Base-by-base conservation (phyloP, 2,113 vertebrate species). In the Catharus fuscescens region DNA sequence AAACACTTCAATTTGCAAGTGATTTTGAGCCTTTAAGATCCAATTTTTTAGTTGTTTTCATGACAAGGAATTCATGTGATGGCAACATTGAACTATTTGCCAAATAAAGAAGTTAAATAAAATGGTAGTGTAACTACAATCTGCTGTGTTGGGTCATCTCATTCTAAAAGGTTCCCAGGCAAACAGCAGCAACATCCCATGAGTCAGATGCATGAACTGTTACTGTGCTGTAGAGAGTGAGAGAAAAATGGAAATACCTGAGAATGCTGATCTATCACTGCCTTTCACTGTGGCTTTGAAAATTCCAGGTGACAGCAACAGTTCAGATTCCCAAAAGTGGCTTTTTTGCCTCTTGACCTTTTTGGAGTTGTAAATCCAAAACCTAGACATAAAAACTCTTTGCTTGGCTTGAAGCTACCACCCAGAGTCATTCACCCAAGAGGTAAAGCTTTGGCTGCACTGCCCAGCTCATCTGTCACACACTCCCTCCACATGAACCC, bases 391-490 rank as follows among this genome's bases (percentile, higher is more conserved):
- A 24, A 50, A 82, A 85, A 76, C 7, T 18, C 14, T 67, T 78
- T 52, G 7, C 11, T 60, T 69, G 21, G 12, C 34, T 61, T 26
- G 5, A 32, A 25, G 12, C 8, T 74, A 32, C 36, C n/a, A 42
- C 28, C 5, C 10, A 65, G 20, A 23, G 19, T 12, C 40, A 36
- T 31, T 8, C 5, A 32, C 31, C 7, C 8, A 17, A 54, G 36
- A 56, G 12, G 1, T 0, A 0, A 10, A 19, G 18, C n/a, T 52
- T 56, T 32, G 40, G 24, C 8, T 0, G 0, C 12, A 5, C 9
- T 57, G 65, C 28, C 36, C 19, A 56, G 17, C 21, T 80, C 10
- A 5, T 50, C 40, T 2, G 1, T 56, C 18, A 34, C 20, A 29
- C 0, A 0, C 2, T 54, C 5, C 10, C 23, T n/a, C 28, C 9